These are phyloP conservation scores for Budorcas taxicolor DNA, from an alignment of 2,113 vertebrate genomes.

Conservation along the genomic window DNA sequence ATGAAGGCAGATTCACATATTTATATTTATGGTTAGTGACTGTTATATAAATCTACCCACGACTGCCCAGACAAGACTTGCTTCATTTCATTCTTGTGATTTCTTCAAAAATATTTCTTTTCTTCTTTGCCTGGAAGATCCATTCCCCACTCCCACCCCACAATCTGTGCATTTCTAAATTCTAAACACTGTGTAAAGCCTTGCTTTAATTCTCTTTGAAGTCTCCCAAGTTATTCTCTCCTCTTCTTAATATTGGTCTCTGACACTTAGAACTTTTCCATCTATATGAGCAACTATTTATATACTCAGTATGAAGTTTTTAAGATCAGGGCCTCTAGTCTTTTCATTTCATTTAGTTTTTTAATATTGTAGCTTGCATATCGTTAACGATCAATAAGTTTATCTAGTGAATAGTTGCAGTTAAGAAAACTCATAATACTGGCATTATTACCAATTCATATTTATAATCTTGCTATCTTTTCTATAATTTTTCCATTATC, in stretches of 20 bases:
- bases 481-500: neutral
- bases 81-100: constrained; percentile 36
- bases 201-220: constrained; percentile 12
- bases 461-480: neutral
- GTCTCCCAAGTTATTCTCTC: neutral
- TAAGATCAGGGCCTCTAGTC: neutral
- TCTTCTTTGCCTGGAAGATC: neutral
- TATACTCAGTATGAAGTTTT: neutral
- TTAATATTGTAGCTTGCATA: neutral
- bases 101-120: constrained; percentile 24
- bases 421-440: neutral
- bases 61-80: neutral
- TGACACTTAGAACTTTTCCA: neutral
- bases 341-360: neutral
- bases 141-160: neutral
- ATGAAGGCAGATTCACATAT: neutral
- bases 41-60: neutral
- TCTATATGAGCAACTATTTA: neutral
- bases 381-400: neutral
- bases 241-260: neutral
- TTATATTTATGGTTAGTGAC: constrained; percentile 1
- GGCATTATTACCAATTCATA: neutral
- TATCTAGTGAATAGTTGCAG: neutral
- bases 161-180: constrained; percentile 43
- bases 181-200: neutral